Evolutionary conservation across 2,888 invertebrate species (phyloP).

Genomic region (Drosophila ezoana): DNA sequence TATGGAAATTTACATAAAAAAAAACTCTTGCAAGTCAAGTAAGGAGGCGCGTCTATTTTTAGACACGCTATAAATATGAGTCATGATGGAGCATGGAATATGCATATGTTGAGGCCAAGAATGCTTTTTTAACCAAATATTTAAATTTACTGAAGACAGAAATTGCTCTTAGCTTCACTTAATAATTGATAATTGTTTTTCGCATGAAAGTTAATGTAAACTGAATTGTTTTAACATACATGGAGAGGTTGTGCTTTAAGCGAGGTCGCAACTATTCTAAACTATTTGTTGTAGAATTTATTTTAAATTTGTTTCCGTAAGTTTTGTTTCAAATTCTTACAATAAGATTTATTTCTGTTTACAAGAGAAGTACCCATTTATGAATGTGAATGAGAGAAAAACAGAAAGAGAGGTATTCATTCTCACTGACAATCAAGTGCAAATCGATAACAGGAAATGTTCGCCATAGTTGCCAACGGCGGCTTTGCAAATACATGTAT

Average conservation of each 20-base stretch:
- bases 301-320: too few relatives aligned
- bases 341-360: too few relatives aligned
- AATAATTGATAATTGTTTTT: too few relatives aligned
- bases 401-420: background rate
- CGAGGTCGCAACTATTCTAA: too few relatives aligned
- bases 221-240: too few relatives aligned
- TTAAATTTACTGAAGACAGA: background rate
- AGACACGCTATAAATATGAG: background rate
- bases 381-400: background rate
- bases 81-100: background rate
- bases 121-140: background rate
- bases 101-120: background rate
- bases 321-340: too few relatives aligned
- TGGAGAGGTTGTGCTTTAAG: too few relatives aligned
- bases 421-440: conserved; percentile 2
- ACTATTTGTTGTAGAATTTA: too few relatives aligned
- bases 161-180: too few relatives aligned
- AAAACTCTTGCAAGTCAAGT: conserved; percentile 3
- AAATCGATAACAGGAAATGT: conserved; percentile 19
- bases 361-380: too few relatives aligned
- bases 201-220: too few relatives aligned
- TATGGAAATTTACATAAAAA: conserved; percentile 39
- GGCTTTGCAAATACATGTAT: conserved; percentile 48
- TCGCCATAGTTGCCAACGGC: conserved; percentile 9
- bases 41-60: background rate